phyloP scores from a whole-genome alignment of 2,113 vertebrate genomes.

The Dipodomys merriami region DNA sequence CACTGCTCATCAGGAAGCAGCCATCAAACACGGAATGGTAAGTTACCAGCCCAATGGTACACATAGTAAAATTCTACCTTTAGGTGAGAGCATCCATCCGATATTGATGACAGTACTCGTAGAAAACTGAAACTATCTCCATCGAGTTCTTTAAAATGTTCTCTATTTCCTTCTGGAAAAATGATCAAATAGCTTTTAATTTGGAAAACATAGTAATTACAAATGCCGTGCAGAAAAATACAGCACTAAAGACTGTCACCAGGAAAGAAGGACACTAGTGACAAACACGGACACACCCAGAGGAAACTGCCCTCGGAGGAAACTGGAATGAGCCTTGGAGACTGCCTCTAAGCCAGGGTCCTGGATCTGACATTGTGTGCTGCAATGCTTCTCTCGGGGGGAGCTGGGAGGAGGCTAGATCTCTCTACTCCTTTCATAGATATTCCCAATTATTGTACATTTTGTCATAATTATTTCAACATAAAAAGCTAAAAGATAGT shows the following conservation, averaged over 20 bases:
- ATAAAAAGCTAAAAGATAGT: background rate
- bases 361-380: background rate
- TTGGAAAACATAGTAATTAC: background rate
- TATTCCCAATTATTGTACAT: background rate
- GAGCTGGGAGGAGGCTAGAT: no score
- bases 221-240: background rate
- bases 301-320: background rate
- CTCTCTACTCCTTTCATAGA: background rate
- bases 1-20: background rate
- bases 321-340: background rate
- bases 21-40: background rate
- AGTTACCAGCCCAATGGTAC: background rate
- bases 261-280: no score
- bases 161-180: background rate
- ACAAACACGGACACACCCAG: background rate
- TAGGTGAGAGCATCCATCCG: background rate
- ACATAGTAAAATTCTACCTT: background rate
- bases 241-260: background rate
- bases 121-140: background rate
- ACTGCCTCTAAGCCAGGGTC: background rate
- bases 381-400: fast-evolving
- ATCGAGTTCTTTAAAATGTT: background rate
- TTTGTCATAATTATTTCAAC: slow-evolving; percentile 20
- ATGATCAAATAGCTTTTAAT: background rate
- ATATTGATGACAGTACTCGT: background rate